Conservation (phyloP, 2,888 invertebrate genomes). For the Lacanobia wlatinum region DNA sequence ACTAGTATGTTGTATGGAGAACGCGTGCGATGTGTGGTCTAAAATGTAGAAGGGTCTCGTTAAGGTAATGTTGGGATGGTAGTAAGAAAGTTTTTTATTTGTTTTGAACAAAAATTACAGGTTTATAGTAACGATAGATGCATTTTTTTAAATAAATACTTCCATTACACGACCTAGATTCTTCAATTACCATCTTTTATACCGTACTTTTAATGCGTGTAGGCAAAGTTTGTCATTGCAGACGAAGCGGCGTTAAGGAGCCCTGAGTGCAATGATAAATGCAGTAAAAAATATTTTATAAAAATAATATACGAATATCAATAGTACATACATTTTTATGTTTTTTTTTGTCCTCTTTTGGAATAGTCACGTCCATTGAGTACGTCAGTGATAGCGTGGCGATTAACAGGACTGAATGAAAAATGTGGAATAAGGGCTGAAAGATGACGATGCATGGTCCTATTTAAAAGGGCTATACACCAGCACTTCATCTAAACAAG, state of each 20-base stretch:
- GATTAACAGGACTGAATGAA: too few species aligned
- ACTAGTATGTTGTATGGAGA: slow-evolving; percentile 57
- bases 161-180: background rate
- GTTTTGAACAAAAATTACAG: background rate
- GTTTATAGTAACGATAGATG: background rate
- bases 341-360: too few species aligned
- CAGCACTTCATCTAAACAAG: background rate
- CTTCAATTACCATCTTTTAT: background rate
- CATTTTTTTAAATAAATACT: background rate
- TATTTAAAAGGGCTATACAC: background rate
- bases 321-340: too few species aligned
- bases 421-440: too few species aligned
- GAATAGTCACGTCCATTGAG: too few species aligned
- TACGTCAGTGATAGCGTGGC: too few species aligned
- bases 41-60: slow-evolving; percentile 32
- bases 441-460: background rate
- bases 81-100: background rate
- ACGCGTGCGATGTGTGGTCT: slow-evolving; percentile 40
- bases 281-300: too few species aligned
- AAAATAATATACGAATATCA: too few species aligned
- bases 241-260: too few species aligned
- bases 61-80: background rate
- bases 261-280: too few species aligned
- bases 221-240: too few species aligned
- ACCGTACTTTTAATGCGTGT: too few species aligned